Percentiles rank a stretch among this genome's conserved stretches.
phyloP scores from a whole-genome alignment of 2,888 invertebrate species.

The Atethmia centrago region DNA sequence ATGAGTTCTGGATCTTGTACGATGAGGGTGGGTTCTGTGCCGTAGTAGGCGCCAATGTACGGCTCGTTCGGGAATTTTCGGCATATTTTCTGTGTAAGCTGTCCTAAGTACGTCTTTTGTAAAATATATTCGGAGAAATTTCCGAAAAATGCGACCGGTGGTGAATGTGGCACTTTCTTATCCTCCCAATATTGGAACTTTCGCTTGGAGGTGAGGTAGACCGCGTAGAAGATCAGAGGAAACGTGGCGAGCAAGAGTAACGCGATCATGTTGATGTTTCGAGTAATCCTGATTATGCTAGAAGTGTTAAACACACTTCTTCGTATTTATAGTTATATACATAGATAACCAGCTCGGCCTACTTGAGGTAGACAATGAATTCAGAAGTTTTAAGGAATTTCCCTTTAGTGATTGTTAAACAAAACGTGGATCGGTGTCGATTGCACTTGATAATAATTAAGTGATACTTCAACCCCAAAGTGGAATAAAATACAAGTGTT shows the following conservation, averaged over 20 bases:
- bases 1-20: constrained; percentile 78
- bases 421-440: background rate
- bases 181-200: constrained; percentile 78
- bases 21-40: constrained; percentile 80
- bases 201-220: constrained; percentile 64
- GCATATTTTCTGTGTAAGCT: constrained; percentile 72
- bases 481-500: background rate
- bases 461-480: background rate
- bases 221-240: constrained; percentile 34
- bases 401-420: background rate
- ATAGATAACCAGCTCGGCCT: constrained; percentile 16
- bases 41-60: constrained; percentile 78
- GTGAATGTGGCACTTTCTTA: constrained; percentile 70
- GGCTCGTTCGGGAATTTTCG: constrained; percentile 74
- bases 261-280: constrained; percentile 45
- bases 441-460: background rate
- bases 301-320: background rate
- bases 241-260: constrained; percentile 22
- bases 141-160: constrained; percentile 76
- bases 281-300: background rate
- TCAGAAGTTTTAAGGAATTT: constrained; percentile 11
- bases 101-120: constrained; percentile 67
- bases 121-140: constrained; percentile 76
- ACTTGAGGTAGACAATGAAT: constrained; percentile 24
- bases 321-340: constrained; percentile 21